Percentiles rank a stretch among this genome's conserved stretches.
These are phyloP conservation scores for Amblyjoppa proteus DNA, from an alignment of 2,888 invertebrate genomes.

Conservation along the genomic window DNA sequence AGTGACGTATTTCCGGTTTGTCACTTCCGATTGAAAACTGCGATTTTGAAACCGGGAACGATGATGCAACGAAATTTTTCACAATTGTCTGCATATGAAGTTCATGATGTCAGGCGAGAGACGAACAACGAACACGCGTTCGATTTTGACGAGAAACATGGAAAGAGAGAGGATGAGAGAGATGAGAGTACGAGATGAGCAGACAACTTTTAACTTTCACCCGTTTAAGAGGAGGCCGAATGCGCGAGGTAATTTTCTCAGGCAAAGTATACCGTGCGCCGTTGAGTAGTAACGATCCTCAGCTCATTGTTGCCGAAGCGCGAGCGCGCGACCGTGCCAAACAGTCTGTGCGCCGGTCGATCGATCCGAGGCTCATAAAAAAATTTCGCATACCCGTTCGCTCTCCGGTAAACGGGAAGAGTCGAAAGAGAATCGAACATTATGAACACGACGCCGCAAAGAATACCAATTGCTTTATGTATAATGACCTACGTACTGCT, in stretches of 20 bases:
- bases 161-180: conserved; percentile 30
- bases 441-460: conserved; percentile 44
- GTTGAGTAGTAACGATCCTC: conserved; percentile 54
- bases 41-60: background rate
- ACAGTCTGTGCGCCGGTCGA: conserved; percentile 34
- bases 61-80: background rate
- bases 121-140: conserved; percentile 36
- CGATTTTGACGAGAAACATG: conserved; percentile 24
- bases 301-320: conserved; percentile 59
- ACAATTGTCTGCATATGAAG: conserved; percentile 53
- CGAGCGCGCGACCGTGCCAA: conserved; percentile 53
- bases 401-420: conserved; percentile 63
- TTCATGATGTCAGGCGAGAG: conserved; percentile 46
- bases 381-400: conserved; percentile 70
- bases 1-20: background rate
- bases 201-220: conserved; percentile 64
- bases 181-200: conserved; percentile 17
- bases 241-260: conserved; percentile 67
- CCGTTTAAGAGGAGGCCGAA: conserved; percentile 65
- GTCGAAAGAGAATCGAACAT: conserved; percentile 54
- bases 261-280: conserved; percentile 62
- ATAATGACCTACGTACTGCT: conserved; percentile 47
- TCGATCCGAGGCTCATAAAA: conserved; percentile 66
- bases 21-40: background rate
- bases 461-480: conserved; percentile 55